Evolutionary conservation across 1,140 invertebrate genomes (phyloP).

Genomic region (Drosophila tropicalis): DNA sequence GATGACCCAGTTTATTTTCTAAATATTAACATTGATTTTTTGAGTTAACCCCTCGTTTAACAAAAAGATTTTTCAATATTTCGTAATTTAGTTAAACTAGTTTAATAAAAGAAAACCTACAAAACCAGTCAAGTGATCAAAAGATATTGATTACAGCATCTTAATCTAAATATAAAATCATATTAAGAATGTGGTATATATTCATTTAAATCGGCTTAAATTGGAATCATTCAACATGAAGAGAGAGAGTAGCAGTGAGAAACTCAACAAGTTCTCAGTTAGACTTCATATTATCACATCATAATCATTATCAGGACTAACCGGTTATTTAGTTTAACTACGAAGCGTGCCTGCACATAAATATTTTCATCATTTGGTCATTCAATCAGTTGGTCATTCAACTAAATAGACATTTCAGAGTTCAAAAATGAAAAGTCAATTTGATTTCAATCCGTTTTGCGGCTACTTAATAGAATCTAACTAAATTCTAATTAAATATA

Average conservation of each 20-base stretch:
- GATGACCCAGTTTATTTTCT: no score
- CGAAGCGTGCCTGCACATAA: not conserved
- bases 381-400: not conserved
- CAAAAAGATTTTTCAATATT: not conserved
- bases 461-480: constrained; percentile 19
- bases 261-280: not conserved
- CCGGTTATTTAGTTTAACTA: not conserved
- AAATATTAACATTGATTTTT: no score
- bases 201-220: constrained; percentile 6
- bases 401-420: constrained; percentile 6
- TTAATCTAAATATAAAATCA: not conserved
- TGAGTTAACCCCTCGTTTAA: not conserved
- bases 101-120: not conserved
- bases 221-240: not conserved
- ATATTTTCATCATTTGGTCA: not conserved
- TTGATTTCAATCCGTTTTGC: not conserved
- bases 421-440: not conserved
- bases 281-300: not conserved
- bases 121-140: not conserved
- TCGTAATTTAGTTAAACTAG: not conserved
- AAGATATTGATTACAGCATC: constrained; percentile 8
- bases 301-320: constrained; percentile 2
- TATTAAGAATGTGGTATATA: not conserved
- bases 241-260: not conserved
- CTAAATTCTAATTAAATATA: constrained; percentile 53